Base-by-base conservation (phyloP, 2,113 vertebrate species). In the Barnardius zonarius region DNA sequence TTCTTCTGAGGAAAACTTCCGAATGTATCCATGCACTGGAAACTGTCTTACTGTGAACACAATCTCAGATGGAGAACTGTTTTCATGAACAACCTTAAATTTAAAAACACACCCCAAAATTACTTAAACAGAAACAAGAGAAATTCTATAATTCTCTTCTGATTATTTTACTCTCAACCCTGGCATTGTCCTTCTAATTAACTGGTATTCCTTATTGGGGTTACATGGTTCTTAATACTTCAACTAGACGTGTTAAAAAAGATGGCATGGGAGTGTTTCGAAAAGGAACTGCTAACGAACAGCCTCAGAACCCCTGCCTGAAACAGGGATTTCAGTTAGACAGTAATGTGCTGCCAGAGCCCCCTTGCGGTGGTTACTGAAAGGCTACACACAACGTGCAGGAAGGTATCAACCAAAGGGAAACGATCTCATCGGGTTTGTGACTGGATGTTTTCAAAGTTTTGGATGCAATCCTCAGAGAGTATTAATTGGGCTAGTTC, bases 61-160 rank as follows among this genome's bases (percentile, higher is more conserved):
- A 69, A 99, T 98, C 97, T 99, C 99, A 41, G 97, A 98, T 51
- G 99, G 98, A 96, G 98, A 88, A 96, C 97, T 98, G 92, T 98
- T 98, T 92, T 99, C 98, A 61, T 98, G 98, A 81, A 97, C 96
- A 85, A 98, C 98, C 99, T 99, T 96, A 84, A 97, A 97, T 82
- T 88, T 62, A 83, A 70, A 93, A 77, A 97, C 8, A 95, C 8
- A 95, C 3, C 44, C 9, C 41, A 94, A 92, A 74, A 35, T 64
- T 44, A 95, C 70, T 96, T 82, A 57, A 68, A 67, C 10, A 39
- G 11, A 33, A 22, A 18, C 11, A 20, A 12, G 13, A 37, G 5
- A 93, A 83, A 27, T 41, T 54, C 46, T 54, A 1, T 44, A 51
- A 81, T 49, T 79, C 33, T 75, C 20, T 63, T 85, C 63, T 44